Percentiles rank a stretch among this genome's conserved stretches.
Evolutionary conservation across 1,140 invertebrate species (phyloP).

Genomic region (Caenorhabditis tropicalis): DNA sequence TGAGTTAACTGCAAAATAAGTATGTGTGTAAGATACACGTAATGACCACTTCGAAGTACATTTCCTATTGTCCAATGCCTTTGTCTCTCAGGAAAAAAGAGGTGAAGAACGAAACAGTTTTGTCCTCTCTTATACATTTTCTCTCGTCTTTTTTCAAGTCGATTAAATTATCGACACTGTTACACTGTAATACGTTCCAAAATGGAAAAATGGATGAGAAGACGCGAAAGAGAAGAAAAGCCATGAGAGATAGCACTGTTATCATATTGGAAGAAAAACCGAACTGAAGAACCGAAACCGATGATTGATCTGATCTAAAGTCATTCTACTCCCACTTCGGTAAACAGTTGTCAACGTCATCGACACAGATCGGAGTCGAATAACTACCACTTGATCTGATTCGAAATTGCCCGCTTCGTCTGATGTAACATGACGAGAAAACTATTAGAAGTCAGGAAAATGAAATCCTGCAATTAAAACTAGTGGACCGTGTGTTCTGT

Average conservation of each 20-base stretch:
- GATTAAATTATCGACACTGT: background rate
- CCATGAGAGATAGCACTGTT: background rate
- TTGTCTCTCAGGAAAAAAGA: background rate
- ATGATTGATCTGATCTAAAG: constrained; percentile 37
- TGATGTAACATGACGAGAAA: background rate
- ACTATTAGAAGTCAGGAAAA: background rate
- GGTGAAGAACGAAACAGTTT: background rate
- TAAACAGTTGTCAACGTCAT: background rate
- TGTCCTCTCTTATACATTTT: background rate
- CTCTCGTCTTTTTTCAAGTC: background rate
- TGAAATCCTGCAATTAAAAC: background rate
- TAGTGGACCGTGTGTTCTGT: background rate
- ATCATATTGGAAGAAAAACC: background rate
- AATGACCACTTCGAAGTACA: background rate
- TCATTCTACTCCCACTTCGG: background rate
- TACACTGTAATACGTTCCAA: constrained; percentile 37
- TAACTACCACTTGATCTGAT: background rate
- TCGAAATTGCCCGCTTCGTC: too few relatives aligned
- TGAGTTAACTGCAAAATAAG: background rate
- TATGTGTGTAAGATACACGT: background rate
- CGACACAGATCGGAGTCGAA: background rate
- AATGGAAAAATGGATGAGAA: background rate
- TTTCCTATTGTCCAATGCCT: background rate
- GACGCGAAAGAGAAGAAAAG: background rate
- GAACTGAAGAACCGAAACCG: background rate